A percentile compares a stretch with the other conserved stretches of the same genome.
Conservation (phyloP, 1,140 invertebrate genomes). For the Calliphora vicina region DNA sequence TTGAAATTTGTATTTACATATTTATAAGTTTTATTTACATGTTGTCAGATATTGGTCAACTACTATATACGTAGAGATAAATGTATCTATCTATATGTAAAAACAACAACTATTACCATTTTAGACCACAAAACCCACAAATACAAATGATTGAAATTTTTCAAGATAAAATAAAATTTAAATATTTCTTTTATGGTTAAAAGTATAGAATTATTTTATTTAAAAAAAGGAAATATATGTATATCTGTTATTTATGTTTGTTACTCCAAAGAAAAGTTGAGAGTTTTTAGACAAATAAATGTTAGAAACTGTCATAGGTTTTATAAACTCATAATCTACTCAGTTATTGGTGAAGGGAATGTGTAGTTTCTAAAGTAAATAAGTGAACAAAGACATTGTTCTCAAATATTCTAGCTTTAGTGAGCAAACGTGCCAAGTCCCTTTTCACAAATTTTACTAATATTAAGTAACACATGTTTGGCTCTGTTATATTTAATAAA, state of each 20-base stretch:
- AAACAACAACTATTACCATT: neutral
- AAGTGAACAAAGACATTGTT: too few relatives aligned
- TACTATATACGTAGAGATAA: neutral
- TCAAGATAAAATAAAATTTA: neutral
- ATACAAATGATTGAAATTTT: neutral
- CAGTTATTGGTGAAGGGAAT: neutral
- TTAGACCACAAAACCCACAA: neutral
- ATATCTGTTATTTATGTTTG: neutral
- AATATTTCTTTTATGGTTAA: too few relatives aligned
- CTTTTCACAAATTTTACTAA: too few relatives aligned
- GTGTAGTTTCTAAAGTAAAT: too few relatives aligned
- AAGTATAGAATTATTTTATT: too few relatives aligned
- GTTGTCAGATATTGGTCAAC: neutral
- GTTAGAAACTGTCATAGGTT: neutral
- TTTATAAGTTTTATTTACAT: constrained; percentile 17
- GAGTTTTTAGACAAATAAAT: neutral
- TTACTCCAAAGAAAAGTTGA: neutral
- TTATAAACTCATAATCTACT: neutral
- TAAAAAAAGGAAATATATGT: neutral
- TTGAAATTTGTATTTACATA: neutral
- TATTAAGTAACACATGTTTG: too few relatives aligned
- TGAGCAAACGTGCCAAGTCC: too few relatives aligned
- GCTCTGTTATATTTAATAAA: too few relatives aligned
- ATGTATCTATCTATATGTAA: neutral
- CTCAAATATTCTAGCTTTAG: too few relatives aligned